Percentiles rank a stretch among this genome's conserved stretches.
phyloP scores from a whole-genome alignment of 2,888 invertebrate species.

The Trichogramma evanescens region DNA sequence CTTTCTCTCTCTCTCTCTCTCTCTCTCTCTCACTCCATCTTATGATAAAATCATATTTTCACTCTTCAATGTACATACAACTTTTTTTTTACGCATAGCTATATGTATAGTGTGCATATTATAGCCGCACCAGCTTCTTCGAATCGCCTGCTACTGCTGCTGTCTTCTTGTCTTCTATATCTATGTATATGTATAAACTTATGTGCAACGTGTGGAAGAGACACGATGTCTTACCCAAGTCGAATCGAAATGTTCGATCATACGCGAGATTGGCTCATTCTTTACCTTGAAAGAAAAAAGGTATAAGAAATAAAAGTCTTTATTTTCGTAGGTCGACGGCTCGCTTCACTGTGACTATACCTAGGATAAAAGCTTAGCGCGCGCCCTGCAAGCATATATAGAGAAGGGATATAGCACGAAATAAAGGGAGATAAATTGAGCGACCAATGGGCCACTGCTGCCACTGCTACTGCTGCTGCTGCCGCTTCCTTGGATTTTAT shows the following conservation, averaged over 20 bases:
- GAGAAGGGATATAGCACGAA: slow-evolving; percentile 22
- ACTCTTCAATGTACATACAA: slow-evolving; percentile 20
- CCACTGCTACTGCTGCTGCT: neutral
- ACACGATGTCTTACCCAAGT: slow-evolving; percentile 18
- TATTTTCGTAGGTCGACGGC: slow-evolving; percentile 28
- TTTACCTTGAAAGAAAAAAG: slow-evolving; percentile 25
- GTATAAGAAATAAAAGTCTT: neutral
- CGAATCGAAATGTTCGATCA: slow-evolving; percentile 40
- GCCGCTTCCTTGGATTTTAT: neutral
- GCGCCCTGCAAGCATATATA: slow-evolving; percentile 4
- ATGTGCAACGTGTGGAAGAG: slow-evolving; percentile 6
- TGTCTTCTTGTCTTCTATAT: neutral
- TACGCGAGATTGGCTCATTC: slow-evolving; percentile 40
- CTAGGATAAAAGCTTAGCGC: slow-evolving; percentile 20
- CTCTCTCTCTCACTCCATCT: neutral
- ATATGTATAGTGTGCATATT: neutral
- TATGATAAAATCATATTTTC: slow-evolving; percentile 11
- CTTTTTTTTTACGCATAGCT: slow-evolving; percentile 3
- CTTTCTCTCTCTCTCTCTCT: neutral
- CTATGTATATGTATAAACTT: neutral
- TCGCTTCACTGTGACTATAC: too few species aligned
- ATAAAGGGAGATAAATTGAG: slow-evolving; percentile 23
- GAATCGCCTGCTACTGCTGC: neutral
- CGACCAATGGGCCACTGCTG: slow-evolving; percentile 8
- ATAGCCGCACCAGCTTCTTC: neutral